phyloP scores from a whole-genome alignment of 2,113 vertebrate genomes.

The Hippocampus mohnikei region DNA sequence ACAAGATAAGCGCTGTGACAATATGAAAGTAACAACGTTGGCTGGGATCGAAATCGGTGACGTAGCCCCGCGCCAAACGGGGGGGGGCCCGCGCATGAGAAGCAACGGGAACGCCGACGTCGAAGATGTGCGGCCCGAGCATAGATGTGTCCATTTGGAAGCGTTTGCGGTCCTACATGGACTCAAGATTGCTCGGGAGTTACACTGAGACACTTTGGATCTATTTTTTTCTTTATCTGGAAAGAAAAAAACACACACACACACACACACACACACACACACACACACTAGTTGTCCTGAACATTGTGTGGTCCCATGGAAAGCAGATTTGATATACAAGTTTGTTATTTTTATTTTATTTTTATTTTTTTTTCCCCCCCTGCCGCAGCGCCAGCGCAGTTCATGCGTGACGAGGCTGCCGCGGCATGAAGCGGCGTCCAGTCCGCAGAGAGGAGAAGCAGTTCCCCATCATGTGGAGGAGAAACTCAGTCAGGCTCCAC shows the following conservation, averaged over 20 bases:
- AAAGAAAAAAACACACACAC: constrained; percentile 3
- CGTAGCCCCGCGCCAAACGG: background rate
- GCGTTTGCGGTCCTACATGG: background rate
- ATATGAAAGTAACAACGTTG: background rate
- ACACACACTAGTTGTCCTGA: background rate
- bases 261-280: background rate
- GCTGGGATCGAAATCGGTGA: background rate
- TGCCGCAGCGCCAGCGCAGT: background rate
- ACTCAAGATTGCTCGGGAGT: background rate
- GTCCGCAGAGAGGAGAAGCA: background rate
- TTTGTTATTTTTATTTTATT: background rate
- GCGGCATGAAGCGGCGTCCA: background rate
- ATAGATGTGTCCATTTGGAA: background rate
- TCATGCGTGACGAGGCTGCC: constrained; percentile 7
- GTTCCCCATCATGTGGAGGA: background rate
- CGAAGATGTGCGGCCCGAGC: background rate
- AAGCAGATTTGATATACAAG: constrained; percentile 1
- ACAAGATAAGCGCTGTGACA: background rate
- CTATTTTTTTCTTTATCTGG: background rate
- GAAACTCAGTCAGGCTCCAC: background rate
- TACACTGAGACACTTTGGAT: background rate
- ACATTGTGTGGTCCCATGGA: background rate
- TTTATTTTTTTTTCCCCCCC: background rate
- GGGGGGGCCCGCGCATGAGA: background rate
- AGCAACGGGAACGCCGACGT: background rate